Percentiles rank a stretch among this genome's conserved stretches.
These are phyloP conservation scores for Mamestra configurata DNA, from an alignment of 1,140 invertebrate species.

Conservation along the genomic window DNA sequence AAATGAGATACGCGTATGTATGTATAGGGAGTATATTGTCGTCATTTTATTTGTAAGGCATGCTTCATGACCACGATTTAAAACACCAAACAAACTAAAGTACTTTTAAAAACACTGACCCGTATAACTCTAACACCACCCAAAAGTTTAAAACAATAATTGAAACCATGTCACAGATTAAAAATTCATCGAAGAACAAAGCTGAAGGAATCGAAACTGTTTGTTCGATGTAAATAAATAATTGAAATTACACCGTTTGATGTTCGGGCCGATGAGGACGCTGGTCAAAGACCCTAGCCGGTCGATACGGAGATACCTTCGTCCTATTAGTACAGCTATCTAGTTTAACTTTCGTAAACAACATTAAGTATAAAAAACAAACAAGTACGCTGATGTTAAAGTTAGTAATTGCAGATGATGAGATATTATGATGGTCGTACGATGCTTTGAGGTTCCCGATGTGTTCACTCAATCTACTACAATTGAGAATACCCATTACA, in stretches of 20 bases:
- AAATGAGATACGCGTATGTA: no score
- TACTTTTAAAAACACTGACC: background rate
- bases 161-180: constrained; percentile 5
- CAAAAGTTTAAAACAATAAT: background rate
- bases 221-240: constrained; percentile 21
- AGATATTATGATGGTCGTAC: no score
- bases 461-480: no score
- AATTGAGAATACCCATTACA: no score
- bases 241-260: constrained; percentile 7
- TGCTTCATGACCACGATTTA: no score
- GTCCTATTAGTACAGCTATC: background rate
- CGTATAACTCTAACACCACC: background rate
- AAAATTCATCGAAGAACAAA: constrained; percentile 21
- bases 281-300: constrained; percentile 36
- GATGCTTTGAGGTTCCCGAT: no score
- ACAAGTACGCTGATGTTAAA: no score
- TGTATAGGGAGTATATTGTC: no score
- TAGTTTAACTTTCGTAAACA: background rate
- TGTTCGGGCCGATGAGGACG: constrained; percentile 9
- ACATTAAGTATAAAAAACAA: background rate
- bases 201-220: constrained; percentile 12
- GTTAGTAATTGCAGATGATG: no score
- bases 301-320: constrained; percentile 11
- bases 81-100: no score
- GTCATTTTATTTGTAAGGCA: no score